Evolutionary conservation across 2,888 invertebrate species (phyloP).

Genomic region (Nebria brevicollis): DNA sequence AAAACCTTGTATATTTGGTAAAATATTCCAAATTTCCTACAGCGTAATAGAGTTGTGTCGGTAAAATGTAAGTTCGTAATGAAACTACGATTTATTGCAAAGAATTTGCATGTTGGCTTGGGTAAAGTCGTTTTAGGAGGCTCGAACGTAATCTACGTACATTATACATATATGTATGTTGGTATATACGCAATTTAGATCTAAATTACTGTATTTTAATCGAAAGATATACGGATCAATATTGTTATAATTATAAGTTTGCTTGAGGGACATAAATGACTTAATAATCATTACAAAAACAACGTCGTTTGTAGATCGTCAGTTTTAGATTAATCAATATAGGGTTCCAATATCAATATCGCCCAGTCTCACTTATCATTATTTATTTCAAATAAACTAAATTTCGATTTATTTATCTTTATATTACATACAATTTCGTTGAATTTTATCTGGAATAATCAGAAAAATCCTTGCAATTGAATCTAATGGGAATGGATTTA

Average conservation of each 20-base stretch:
- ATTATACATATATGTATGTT: too few species aligned
- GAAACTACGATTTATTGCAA: conserved; percentile 28
- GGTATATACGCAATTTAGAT: conserved; percentile 27
- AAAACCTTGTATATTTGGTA: neutral
- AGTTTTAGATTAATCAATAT: too few species aligned
- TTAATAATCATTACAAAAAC: too few species aligned
- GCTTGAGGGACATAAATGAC: too few species aligned
- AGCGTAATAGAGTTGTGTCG: conserved; percentile 1
- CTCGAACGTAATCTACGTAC: conserved; percentile 29
- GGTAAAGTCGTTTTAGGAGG: conserved; percentile 27
- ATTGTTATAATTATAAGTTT: neutral
- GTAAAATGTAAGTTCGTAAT: conserved; percentile 17
- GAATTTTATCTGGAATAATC: neutral
- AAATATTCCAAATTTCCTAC: neutral
- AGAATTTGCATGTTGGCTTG: conserved; percentile 29
- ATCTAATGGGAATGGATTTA: too few species aligned
- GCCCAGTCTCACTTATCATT: too few species aligned
- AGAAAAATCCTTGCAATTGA: neutral
- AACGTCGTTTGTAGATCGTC: too few species aligned
- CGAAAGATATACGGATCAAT: conserved; percentile 23
- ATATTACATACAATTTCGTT: too few species aligned
- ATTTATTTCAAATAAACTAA: too few species aligned
- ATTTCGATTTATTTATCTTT: too few species aligned
- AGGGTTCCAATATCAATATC: too few species aligned
- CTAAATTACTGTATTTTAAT: conserved; percentile 36